A percentile compares a stretch with the other conserved stretches of the same genome.
Conservation (phyloP, 23 tunicate genomes). For the Ciona savignyi region DNA sequence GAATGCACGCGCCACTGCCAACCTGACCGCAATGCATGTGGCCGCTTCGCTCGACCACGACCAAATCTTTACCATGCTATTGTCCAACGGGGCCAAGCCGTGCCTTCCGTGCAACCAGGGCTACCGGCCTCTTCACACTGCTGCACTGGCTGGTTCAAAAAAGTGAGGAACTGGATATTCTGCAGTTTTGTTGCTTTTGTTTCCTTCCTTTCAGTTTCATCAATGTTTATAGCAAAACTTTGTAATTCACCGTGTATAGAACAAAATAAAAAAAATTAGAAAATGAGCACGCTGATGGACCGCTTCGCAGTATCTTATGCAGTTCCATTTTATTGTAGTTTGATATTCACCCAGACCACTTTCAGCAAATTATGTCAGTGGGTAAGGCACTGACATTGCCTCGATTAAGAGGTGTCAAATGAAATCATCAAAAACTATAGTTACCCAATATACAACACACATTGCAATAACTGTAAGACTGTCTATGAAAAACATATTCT, state of each 20-base stretch:
- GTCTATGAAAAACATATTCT: too few species aligned
- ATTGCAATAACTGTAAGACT: too few species aligned
- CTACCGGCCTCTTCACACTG: conserved; percentile 66
- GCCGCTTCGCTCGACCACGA: conserved; percentile 53
- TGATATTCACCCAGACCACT: too few species aligned
- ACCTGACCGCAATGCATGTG: conserved; percentile 53
- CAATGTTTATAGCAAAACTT: not conserved
- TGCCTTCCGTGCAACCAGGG: conserved; percentile 69
- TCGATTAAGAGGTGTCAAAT: too few species aligned
- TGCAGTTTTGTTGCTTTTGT: not conserved
- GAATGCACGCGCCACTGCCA: conserved; percentile 17
- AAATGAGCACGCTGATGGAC: too few species aligned
- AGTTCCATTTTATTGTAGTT: too few species aligned
- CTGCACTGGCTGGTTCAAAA: conserved; percentile 73
- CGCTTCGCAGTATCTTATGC: too few species aligned
- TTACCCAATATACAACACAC: too few species aligned
- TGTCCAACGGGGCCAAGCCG: conserved; percentile 65
- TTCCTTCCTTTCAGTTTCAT: not conserved
- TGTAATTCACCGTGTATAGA: not conserved
- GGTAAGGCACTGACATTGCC: too few species aligned
- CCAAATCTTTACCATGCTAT: conserved; percentile 43
- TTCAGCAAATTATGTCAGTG: too few species aligned
- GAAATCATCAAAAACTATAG: too few species aligned
- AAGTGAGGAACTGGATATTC: conserved; percentile 25
- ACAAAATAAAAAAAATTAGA: too few species aligned